These are phyloP conservation scores for Melanotaenia boesemani DNA, from an alignment of 2,797 vertebrate species.

Conservation along the genomic window DNA sequence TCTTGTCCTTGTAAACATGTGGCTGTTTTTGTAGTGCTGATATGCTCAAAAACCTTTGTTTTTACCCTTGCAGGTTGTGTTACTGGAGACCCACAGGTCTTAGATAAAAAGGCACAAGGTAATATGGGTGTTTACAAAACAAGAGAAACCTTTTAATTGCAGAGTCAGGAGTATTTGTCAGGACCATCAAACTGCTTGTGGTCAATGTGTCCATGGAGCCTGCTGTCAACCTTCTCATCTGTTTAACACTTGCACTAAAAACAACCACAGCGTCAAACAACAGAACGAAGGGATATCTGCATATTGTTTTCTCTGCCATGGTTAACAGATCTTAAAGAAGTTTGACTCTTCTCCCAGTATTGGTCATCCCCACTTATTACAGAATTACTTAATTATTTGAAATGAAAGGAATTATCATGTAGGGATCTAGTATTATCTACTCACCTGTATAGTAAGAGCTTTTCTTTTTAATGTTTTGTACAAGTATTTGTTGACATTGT, in stretches of 20 bases:
- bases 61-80: slow-evolving; percentile 71
- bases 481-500: too few species aligned
- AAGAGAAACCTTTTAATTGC: slow-evolving; percentile 20
- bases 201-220: slow-evolving; percentile 24
- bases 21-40: slow-evolving; percentile 76
- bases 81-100: slow-evolving; percentile 67
- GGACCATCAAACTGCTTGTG: slow-evolving; percentile 40
- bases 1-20: slow-evolving; percentile 86
- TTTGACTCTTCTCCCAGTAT: not conserved
- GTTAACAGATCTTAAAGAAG: not conserved
- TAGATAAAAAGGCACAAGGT: slow-evolving; percentile 42
- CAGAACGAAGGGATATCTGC: slow-evolving; percentile 13
- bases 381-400: not conserved
- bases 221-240: slow-evolving; percentile 40
- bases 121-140: slow-evolving; percentile 15
- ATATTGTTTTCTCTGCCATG: slow-evolving; percentile 16
- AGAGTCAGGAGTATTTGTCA: slow-evolving; percentile 33
- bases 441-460: not conserved
- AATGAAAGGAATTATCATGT: not conserved
- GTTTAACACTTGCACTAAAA: slow-evolving; percentile 25
- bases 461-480: too few species aligned
- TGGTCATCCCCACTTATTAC: not conserved
- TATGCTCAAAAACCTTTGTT: slow-evolving; percentile 64
- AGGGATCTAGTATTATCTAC: not conserved
- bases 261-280: slow-evolving; percentile 12